Evolutionary conservation across 2,888 invertebrate genomes (phyloP).

Genomic region (Sinopyrophorus schimmeli): DNA sequence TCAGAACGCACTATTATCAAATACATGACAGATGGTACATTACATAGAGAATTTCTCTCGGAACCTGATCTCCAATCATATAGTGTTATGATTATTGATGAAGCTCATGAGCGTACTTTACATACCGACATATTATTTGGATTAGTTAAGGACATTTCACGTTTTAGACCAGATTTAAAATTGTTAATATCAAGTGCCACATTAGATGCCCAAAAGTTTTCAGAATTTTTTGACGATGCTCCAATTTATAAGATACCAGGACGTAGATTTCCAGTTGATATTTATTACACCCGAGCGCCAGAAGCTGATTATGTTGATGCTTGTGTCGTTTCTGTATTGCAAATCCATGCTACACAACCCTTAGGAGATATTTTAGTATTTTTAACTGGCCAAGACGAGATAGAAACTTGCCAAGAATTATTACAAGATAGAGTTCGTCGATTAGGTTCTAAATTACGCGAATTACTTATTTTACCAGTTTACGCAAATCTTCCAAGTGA

Average conservation of each 20-base stretch:
- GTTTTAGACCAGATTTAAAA: slow-evolving; percentile 92
- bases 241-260: slow-evolving; percentile 98
- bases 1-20: slow-evolving; percentile 95
- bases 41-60: slow-evolving; percentile 94
- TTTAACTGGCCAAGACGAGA: slow-evolving; percentile 91
- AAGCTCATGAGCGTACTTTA: slow-evolving; percentile 97
- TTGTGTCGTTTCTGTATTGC: slow-evolving; percentile 94
- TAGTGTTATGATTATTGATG: slow-evolving; percentile 99
- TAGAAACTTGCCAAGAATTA: slow-evolving; percentile 87
- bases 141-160: slow-evolving; percentile 91
- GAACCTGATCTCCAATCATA: slow-evolving; percentile 96
- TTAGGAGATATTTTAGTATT: slow-evolving; percentile 96
- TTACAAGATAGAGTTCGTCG: slow-evolving; percentile 88
- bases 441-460: slow-evolving; percentile 90
- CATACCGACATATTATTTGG: slow-evolving; percentile 99
- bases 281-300: slow-evolving; percentile 98
- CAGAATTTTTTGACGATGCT: slow-evolving; percentile 97
- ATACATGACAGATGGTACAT: slow-evolving; percentile 99
- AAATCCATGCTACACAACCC: slow-evolving; percentile 98
- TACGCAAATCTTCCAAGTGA: slow-evolving; percentile 99
- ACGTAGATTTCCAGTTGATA: slow-evolving; percentile 92
- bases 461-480: slow-evolving; percentile 91
- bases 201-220: slow-evolving; percentile 97
- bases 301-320: slow-evolving; percentile 99
- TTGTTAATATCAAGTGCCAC: slow-evolving; percentile 97